Base-by-base conservation (phyloP, 2,797 vertebrate genomes). In the Caiman crocodilus region DNA sequence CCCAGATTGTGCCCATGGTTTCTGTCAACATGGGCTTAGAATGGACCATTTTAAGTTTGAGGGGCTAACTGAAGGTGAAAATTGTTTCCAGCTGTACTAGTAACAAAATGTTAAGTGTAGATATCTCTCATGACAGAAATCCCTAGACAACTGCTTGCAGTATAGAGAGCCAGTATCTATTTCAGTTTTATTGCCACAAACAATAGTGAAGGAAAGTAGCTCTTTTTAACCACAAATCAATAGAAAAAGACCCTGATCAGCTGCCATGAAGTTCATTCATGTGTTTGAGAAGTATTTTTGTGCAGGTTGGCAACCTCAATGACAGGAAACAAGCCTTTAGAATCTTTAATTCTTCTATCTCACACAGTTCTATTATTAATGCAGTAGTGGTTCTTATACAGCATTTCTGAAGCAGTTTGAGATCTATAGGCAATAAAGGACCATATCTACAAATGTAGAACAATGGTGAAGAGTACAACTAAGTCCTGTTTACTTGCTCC, bases 301-400 rank as follows among this genome's bases (percentile, higher is more conserved):
- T 94, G 88, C 87, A 84, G 88, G 76, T 95, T 95, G 96, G 87
- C 90, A 97, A 93, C 80, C 56, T 95, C 69, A 87, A 77, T 69
- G 95, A 84, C 80, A 97, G 94, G 96, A 97, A 96, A 80, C 89
- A 94, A 95, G 95, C 90, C 94, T 95, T 96, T 95, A 96, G 83
- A 87, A 74, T 82, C 88, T 95, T 73, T 94, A 97, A 87, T 88
- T 96, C 74, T 93, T n/a, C 61, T 14, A 95, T 91, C 50, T 57
- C 28, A 76, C 32, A 35, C 81, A 82, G 25, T 92, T 91, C 65
- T 90, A 42, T 6, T 35, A 71, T 32, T 69, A 32, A 18, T 35
- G 35, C 35, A 35, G 35, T 35, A 35, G 35, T 35, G 23, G 30
- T 12, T 32, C 32, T 35, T 35, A 35, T 35, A 35, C 30, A 23